Percentiles rank a stretch among this genome's conserved stretches.
phyloP scores from a whole-genome alignment of 2,797 vertebrate genomes.

The Rhinella marina region DNA sequence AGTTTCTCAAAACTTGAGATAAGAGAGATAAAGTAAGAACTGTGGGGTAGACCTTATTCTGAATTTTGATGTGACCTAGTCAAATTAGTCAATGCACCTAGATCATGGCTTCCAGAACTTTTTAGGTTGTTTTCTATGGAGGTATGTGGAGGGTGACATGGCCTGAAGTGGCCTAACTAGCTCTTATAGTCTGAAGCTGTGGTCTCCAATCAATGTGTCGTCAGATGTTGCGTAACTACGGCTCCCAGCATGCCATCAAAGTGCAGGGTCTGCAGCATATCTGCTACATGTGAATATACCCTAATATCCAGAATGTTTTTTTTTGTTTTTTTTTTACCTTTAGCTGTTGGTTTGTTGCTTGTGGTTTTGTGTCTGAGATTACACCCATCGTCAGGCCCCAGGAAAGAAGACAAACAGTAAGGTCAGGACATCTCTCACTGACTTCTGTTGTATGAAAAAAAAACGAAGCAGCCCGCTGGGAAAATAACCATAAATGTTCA shows the following conservation, averaged over 20 bases:
- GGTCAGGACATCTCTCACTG: slow-evolving; percentile 45
- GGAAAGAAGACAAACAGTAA: slow-evolving; percentile 52
- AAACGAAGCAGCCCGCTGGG: slow-evolving; percentile 73
- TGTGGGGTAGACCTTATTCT: background rate
- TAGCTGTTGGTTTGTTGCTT: background rate
- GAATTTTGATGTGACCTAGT: background rate
- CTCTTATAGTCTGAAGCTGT: background rate
- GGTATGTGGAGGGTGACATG: too few relatives aligned
- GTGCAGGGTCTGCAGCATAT: too few relatives aligned
- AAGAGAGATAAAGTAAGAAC: background rate
- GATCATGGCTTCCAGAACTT: background rate
- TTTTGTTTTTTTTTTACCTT: background rate
- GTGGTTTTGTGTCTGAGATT: background rate
- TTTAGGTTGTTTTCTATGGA: background rate
- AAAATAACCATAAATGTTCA: slow-evolving; percentile 80
- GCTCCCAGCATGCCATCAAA: background rate
- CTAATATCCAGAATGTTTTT: background rate
- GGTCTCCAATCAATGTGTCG: background rate
- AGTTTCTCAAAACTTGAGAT: background rate
- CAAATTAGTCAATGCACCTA: background rate
- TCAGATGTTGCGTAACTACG: background rate
- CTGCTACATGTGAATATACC: background rate
- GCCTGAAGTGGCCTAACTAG: background rate
- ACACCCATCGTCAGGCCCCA: slow-evolving; percentile 7
- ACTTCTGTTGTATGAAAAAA: slow-evolving; percentile 69